Conservation (phyloP, 2,797 vertebrate species). For the Danio jaintianensis region DNA sequence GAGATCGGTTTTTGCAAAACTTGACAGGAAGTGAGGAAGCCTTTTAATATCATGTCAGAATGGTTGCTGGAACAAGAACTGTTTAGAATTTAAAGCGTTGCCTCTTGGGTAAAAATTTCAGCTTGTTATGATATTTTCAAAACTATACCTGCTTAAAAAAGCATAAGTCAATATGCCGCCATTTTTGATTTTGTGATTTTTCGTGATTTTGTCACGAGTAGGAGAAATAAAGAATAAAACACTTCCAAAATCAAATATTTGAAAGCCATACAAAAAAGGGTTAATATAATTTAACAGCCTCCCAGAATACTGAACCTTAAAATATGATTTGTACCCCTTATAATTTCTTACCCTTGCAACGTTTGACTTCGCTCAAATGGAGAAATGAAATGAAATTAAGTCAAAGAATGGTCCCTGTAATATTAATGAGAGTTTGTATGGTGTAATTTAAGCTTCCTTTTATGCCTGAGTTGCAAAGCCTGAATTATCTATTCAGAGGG, state of each 20-base stretch:
- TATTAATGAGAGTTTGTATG: slow-evolving; percentile 81
- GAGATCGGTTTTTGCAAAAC: slow-evolving; percentile 66
- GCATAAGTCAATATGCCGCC: slow-evolving; percentile 37
- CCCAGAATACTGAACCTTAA: slow-evolving; percentile 77
- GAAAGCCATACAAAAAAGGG: slow-evolving; percentile 61
- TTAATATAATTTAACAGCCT: slow-evolving; percentile 64
- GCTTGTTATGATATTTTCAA: slow-evolving; percentile 49
- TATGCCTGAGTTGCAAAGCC: slow-evolving; percentile 72
- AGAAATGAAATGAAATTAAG: slow-evolving; percentile 79
- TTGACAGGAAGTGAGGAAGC: slow-evolving; percentile 66
- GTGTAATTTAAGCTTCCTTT: slow-evolving; percentile 75
- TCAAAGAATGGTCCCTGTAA: slow-evolving; percentile 79
- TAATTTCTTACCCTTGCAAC: slow-evolving; percentile 76
- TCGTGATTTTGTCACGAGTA: slow-evolving; percentile 29
- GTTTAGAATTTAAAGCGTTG: slow-evolving; percentile 56
- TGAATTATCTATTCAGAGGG: slow-evolving; percentile 68
- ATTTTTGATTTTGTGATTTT: no score
- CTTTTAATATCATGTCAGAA: slow-evolving; percentile 61
- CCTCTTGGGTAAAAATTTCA: slow-evolving; percentile 46
- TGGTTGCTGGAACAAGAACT: slow-evolving; percentile 49
- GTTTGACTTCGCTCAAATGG: slow-evolving; percentile 73
- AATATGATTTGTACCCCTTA: slow-evolving; percentile 80
- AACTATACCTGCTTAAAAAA: slow-evolving; percentile 45
- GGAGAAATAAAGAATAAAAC: slow-evolving; percentile 56
- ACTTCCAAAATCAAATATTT: slow-evolving; percentile 59